Conservation (phyloP, 2,888 invertebrate species). For the Pemphredon lugubris region DNA sequence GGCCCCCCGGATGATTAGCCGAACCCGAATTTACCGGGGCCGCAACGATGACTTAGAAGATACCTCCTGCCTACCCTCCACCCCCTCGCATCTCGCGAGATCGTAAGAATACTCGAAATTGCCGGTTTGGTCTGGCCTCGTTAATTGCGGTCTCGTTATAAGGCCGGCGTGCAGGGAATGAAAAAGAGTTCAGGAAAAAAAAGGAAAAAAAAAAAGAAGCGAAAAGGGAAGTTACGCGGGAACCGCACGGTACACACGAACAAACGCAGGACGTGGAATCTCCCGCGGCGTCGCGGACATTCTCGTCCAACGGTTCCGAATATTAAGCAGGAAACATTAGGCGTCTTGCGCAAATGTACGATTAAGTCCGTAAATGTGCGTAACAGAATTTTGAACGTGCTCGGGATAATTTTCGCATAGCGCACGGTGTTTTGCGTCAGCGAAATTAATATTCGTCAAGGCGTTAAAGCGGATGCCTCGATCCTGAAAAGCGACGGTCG, state of each 20-base stretch:
- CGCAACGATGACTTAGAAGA: constrained; percentile 58
- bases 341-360: too few relatives aligned
- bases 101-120: constrained; percentile 68
- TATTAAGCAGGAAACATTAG: constrained; percentile 1
- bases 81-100: constrained; percentile 28
- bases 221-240: neutral
- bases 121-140: constrained; percentile 61
- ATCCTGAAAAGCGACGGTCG: too few relatives aligned
- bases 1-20: constrained; percentile 47
- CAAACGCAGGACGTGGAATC: neutral
- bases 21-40: constrained; percentile 37
- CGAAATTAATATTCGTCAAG: too few relatives aligned
- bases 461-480: too few relatives aligned
- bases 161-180: constrained; percentile 40
- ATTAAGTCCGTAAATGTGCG: too few relatives aligned
- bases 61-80: constrained; percentile 1
- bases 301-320: constrained; percentile 13
- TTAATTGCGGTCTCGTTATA: constrained; percentile 69
- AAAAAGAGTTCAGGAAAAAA: too few relatives aligned
- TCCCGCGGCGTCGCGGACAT: constrained; percentile 15
- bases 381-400: too few relatives aligned
- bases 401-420: too few relatives aligned
- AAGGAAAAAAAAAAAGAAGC: constrained; percentile 4
- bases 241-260: neutral
- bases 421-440: too few relatives aligned